Percentiles rank a stretch among this genome's conserved stretches.
Evolutionary conservation across 2,113 vertebrate species (phyloP).

Genomic region (pig (Sus scrofa)): DNA sequence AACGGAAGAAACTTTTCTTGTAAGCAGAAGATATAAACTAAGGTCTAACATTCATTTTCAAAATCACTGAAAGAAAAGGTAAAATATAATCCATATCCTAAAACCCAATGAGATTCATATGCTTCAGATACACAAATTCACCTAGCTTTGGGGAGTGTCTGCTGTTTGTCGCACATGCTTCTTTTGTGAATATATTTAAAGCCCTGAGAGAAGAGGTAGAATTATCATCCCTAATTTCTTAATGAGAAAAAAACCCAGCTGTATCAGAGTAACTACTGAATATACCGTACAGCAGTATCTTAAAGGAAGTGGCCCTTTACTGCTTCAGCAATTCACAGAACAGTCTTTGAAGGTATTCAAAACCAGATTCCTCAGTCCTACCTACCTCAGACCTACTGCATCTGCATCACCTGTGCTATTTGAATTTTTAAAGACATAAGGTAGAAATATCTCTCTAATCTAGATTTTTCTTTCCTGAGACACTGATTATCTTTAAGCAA

Average conservation of each 20-base stretch:
- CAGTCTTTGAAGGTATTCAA: neutral
- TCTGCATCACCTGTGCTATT: neutral
- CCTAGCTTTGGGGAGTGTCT: neutral
- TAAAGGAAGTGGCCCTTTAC: neutral
- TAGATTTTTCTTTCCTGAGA: neutral
- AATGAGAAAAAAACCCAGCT: neutral
- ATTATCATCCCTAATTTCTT: neutral
- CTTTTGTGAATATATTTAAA: neutral
- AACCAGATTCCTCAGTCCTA: neutral
- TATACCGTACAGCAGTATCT: neutral
- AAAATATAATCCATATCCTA: conserved; percentile 45
- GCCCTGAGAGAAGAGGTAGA: neutral
- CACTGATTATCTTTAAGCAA: neutral
- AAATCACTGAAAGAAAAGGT: conserved; percentile 58
- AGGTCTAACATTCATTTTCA: conserved; percentile 51
- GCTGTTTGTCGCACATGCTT: neutral
- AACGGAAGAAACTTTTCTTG: neutral
- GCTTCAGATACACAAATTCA: neutral
- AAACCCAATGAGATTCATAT: neutral
- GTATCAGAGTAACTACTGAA: neutral
- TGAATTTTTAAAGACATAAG: neutral
- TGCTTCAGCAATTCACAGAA: neutral
- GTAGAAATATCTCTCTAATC: neutral
- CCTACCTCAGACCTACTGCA: neutral
- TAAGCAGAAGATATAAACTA: conserved; percentile 36